Evolutionary conservation across 1,140 invertebrate genomes (phyloP), one percentile per base, ranked within the genome.

Genomic region (Lanistes nyassanus): DNA sequence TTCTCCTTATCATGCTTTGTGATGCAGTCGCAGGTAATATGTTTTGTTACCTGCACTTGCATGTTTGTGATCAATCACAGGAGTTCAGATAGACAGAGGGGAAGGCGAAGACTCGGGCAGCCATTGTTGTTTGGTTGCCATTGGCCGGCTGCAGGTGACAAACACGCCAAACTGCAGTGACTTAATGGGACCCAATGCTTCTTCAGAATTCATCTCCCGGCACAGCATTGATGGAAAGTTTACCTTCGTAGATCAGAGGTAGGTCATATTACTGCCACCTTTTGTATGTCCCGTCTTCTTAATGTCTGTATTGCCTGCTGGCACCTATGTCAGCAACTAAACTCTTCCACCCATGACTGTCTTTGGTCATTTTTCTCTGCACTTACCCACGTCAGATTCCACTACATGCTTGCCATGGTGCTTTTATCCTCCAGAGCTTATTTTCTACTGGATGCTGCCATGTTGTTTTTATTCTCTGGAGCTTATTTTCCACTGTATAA

Each of bases 71-170:
- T 75, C 31, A 69, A 26, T 36, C 76, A 31, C 58, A 84, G 86
- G 81, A 76, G 87, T 83, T 36, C 86, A 95, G 91, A 93, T 95
- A 90, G 96, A 98, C 74, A 83, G 91, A 21, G 92, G 92, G 66
- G 93, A 94, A 21, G 93, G 94, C 70, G 96, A 96, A 74, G 82
- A 85, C 37, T 79, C 85, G 34, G 91, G 92, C 39, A 94, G 94
- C 36, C 96, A 98, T 89, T 98, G 96, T 89, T 99, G 98, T 89
- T 92, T 99, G 58, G 98, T 99, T 29, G 98, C 97, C 72, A 99
- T 99, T 86, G 98, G 97, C 62, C 92, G 98, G 70, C 91, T 99
- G 56, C 94, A 98, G 91, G 96, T 99, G 47, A 98, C 97, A 56
- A 98, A 96, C 73, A 97, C 96, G 42, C 97, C 97, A 13, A 97